Conservation (phyloP, 2,888 invertebrate species). For the Teleogryllus oceanicus region DNA sequence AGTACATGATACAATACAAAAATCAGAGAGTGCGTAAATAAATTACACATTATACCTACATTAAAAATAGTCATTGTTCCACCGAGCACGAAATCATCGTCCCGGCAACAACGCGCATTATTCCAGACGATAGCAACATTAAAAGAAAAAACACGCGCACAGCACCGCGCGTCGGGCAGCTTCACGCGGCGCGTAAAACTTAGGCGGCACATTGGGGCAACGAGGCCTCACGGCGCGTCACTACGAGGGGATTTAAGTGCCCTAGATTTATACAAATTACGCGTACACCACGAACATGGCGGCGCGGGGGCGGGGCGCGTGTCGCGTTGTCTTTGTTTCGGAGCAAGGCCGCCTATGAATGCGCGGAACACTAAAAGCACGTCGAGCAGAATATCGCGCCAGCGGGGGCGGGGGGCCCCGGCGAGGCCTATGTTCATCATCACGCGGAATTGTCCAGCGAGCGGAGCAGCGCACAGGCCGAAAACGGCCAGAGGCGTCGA, state of each 20-base stretch:
- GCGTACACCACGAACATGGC: slow-evolving; percentile 6
- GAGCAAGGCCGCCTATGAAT: slow-evolving; percentile 18
- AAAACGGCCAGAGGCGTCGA: slow-evolving; percentile 18
- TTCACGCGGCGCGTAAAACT: neutral
- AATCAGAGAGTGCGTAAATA: too few species aligned
- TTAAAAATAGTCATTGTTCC: too few species aligned
- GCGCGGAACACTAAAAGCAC: slow-evolving; percentile 12
- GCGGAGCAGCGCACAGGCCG: neutral
- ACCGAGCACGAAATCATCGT: too few species aligned
- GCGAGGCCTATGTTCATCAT: neutral
- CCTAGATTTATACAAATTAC: slow-evolving; percentile 18
- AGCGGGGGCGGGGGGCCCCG: neutral
- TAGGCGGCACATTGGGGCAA: neutral
- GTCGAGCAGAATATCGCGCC: neutral
- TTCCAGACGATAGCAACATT: too few species aligned
- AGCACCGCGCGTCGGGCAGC: neutral
- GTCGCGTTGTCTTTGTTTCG: neutral
- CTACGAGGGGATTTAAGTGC: neutral
- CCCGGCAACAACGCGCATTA: too few species aligned
- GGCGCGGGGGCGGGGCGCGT: neutral
- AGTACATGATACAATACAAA: too few species aligned
- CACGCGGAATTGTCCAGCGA: slow-evolving; percentile 3
- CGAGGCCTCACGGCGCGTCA: neutral
- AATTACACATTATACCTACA: too few species aligned
- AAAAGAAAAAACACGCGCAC: too few species aligned